phyloP scores from a whole-genome alignment of 2,888 invertebrate species.

The Sipha maydis region DNA sequence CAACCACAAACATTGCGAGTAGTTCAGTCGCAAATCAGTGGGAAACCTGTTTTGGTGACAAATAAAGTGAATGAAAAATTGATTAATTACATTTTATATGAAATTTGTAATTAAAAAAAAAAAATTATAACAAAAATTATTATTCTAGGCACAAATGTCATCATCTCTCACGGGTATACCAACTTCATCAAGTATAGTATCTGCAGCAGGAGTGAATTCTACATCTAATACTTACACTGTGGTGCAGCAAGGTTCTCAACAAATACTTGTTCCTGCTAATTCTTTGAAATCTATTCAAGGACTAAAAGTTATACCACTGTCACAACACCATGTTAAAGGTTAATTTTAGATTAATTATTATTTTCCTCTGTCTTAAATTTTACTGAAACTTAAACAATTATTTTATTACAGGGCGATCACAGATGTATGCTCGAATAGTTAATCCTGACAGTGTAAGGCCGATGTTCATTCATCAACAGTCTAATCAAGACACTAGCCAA shows the following conservation, averaged over 20 bases:
- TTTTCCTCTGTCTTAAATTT: neutral
- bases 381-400: neutral
- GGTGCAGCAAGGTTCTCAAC: slow-evolving; percentile 68
- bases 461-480: slow-evolving; percentile 62
- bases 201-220: slow-evolving; percentile 62
- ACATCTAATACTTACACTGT: slow-evolving; percentile 65
- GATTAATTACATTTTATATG: neutral
- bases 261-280: slow-evolving; percentile 73
- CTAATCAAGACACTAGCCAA: slow-evolving; percentile 29
- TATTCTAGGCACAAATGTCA: slow-evolving; percentile 37
- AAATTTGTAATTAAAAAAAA: neutral
- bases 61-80: slow-evolving; percentile 63
- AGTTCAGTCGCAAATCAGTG: slow-evolving; percentile 68
- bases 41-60: slow-evolving; percentile 72
- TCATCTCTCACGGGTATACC: slow-evolving; percentile 42
- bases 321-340: slow-evolving; percentile 64
- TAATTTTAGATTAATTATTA: neutral
- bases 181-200: slow-evolving; percentile 44
- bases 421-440: slow-evolving; percentile 70
- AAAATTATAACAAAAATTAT: neutral
- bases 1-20: slow-evolving; percentile 54
- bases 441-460: slow-evolving; percentile 67
- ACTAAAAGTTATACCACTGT: slow-evolving; percentile 73
- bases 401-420: slow-evolving; percentile 66
- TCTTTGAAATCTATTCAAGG: slow-evolving; percentile 74